Conservation (phyloP, 2,113 vertebrate genomes). For the Gavialis gangeticus region DNA sequence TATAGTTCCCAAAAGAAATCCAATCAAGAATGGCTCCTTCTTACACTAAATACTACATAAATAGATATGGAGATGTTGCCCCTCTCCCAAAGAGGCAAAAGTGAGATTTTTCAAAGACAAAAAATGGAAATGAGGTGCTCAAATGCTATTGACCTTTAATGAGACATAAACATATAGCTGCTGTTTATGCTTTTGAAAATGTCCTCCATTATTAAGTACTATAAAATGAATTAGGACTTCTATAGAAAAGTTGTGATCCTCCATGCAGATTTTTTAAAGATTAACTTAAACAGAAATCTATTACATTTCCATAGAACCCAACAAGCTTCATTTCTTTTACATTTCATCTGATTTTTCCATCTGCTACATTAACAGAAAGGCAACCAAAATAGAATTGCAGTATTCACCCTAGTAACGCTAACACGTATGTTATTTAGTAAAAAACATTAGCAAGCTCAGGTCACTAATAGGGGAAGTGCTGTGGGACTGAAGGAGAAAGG, state of each 20-base stretch:
- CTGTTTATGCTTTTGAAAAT: neutral
- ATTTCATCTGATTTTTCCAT: neutral
- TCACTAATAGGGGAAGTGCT: no score
- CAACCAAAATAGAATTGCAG: no score
- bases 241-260: neutral
- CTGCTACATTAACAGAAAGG: neutral
- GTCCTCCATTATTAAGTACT: neutral
- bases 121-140: neutral
- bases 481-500: no score
- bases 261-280: neutral
- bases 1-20: neutral
- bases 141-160: neutral
- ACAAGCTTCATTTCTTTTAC: neutral
- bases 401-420: no score
- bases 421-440: no score
- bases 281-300: neutral
- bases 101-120: neutral
- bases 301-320: neutral
- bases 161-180: neutral
- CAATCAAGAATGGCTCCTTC: neutral
- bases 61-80: neutral
- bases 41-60: neutral
- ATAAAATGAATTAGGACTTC: neutral
- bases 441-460: no score
- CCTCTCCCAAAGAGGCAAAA: neutral